Base-by-base conservation (phyloP, 2,888 invertebrate species). In the Homarus gammarus region DNA sequence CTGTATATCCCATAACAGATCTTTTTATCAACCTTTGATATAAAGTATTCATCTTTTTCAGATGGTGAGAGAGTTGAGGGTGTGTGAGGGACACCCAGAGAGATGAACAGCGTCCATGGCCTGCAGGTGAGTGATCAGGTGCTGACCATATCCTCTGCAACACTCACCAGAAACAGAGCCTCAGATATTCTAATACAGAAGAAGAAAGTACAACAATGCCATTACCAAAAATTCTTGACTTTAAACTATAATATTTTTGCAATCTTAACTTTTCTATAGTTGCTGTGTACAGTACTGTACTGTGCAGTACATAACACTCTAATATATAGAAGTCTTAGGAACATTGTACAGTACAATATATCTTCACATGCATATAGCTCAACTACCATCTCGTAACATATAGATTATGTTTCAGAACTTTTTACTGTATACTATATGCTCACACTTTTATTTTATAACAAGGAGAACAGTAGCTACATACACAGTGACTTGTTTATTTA, bases 41-140 rank as follows among this genome's bases (percentile, higher is more conserved):
- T 44, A 12, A 70, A 5, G 22, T 22, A 15, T 40, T 75, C 12
- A n/a, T 8, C 15, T 27, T 40, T 75, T 75, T 40, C 78, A 86
- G 86, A 86, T 86, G 86, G 49, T 86, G 86, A 78, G 40, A 31
- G 38, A 15, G 49, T 33, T 33, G 22, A 40, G 27, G 12, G 38
- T 33, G 36, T 82, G 40, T 75, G 75, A 64, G 33, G 64, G 81
- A 44, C 56, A 72, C 61, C 87, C 75, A 75, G 82, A 87, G 87
- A 87, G 87, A 87, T 87, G 87, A 87, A 61, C 87, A 75, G 73
- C 64, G 64, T 75, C 22, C 64, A 87, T 82, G 87, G 81, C 33
- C 61, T 38, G 40, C 81, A 87, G 87, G 87, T 87, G 73, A 75
- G 87, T 40, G 22, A 12, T 79, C 12, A 2, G 15, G 12, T n/a